Conservation (phyloP, 2,113 vertebrate species). For the Illadopsis cleaveri region DNA sequence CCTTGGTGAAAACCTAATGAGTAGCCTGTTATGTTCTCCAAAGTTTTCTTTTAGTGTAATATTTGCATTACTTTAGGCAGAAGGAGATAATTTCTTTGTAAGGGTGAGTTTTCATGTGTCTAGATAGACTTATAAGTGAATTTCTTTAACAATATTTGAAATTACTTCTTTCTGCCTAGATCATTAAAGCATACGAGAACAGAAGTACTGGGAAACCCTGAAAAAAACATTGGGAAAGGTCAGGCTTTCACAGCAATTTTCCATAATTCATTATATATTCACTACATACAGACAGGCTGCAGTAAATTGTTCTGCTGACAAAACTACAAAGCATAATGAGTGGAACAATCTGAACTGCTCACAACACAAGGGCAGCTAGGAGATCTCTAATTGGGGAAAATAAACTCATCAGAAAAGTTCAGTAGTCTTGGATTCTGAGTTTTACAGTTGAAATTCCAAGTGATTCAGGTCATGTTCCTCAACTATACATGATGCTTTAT, state of each 20-base stretch:
- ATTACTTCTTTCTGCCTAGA: not conserved
- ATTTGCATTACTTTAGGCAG: not conserved
- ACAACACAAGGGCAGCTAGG: not conserved
- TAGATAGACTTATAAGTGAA: not conserved
- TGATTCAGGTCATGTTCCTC: not conserved
- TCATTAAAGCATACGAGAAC: fast-evolving
- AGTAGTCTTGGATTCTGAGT: not conserved
- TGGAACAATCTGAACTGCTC: constrained; percentile 37
- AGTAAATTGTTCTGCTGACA: constrained; percentile 49
- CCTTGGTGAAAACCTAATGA: not conserved
- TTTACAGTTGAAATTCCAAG: not conserved
- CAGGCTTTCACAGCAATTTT: constrained; percentile 42
- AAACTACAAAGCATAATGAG: constrained; percentile 34
- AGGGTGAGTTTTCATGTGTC: not conserved
- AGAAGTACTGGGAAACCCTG: not conserved
- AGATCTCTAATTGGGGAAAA: constrained; percentile 7
- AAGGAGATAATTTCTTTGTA: not conserved
- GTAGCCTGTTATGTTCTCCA: not conserved
- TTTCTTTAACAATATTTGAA: not conserved
- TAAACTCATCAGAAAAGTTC: not conserved
- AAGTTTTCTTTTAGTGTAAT: not conserved
- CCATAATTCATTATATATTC: constrained; percentile 61
- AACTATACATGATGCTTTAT: not conserved
- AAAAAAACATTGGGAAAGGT: constrained; percentile 21
- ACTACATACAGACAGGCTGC: constrained; percentile 15